Conservation (phyloP, 2,888 invertebrate species). For the Blomia tropicalis region DNA sequence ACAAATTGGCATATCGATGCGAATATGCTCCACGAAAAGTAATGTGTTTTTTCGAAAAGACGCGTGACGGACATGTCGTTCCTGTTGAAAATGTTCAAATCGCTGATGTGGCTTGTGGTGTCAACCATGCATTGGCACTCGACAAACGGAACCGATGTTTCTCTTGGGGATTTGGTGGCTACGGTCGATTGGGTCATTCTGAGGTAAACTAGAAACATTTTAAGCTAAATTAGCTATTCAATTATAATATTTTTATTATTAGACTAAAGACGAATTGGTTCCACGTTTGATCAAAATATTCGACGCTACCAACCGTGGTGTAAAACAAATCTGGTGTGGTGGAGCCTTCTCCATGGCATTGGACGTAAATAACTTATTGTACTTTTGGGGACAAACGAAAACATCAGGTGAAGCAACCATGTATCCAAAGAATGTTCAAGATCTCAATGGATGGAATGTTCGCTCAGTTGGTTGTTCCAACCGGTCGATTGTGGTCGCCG, state of each 20-base stretch:
- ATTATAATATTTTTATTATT: neutral
- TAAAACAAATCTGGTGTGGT: constrained; percentile 59
- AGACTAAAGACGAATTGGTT: constrained; percentile 61
- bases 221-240: neutral
- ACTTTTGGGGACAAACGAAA: constrained; percentile 77
- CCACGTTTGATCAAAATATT: constrained; percentile 69
- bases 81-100: constrained; percentile 66
- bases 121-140: constrained; percentile 68
- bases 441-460: constrained; percentile 82
- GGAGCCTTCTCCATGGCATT: constrained; percentile 69
- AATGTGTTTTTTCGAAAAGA: constrained; percentile 68
- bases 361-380: constrained; percentile 55
- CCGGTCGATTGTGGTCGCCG: constrained; percentile 62
- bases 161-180: constrained; percentile 91
- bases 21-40: constrained; percentile 69
- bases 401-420: constrained; percentile 84
- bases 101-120: constrained; percentile 74
- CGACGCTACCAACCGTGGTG: constrained; percentile 56
- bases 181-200: constrained; percentile 79
- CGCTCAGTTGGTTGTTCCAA: constrained; percentile 63
- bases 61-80: constrained; percentile 60
- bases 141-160: constrained; percentile 74
- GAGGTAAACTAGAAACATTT: constrained; percentile 34
- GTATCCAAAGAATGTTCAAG: constrained; percentile 88
- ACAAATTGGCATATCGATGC: constrained; percentile 68